phyloP scores from a whole-genome alignment of 2,797 vertebrate genomes.

The Numenius phaeopus region DNA sequence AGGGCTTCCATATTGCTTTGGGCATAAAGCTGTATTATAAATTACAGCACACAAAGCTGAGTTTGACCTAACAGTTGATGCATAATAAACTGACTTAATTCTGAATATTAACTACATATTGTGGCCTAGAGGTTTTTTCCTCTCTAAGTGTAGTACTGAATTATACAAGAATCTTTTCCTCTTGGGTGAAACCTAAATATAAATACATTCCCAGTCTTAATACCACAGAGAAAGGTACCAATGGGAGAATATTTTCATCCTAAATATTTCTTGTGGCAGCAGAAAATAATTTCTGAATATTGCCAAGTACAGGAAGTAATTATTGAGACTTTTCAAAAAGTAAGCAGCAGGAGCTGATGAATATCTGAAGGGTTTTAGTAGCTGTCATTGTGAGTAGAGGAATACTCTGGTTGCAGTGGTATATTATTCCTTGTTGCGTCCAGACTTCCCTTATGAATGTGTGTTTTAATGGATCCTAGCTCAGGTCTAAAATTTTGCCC shows the following conservation, averaged over 20 bases:
- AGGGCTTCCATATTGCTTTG: conserved; percentile 86
- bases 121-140: conserved; percentile 88
- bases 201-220: conserved; percentile 78
- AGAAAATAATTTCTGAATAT: conserved; percentile 71
- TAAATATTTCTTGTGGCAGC: conserved; percentile 65
- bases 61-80: conserved; percentile 96
- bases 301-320: conserved; percentile 51
- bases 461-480: background rate
- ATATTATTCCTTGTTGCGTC: background rate
- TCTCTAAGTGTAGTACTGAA: conserved; percentile 87
- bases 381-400: background rate
- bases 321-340: conserved; percentile 49
- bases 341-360: conserved; percentile 36
- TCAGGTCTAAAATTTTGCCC: background rate
- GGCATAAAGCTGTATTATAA: conserved; percentile 93
- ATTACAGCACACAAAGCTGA: conserved; percentile 94
- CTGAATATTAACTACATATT: conserved; percentile 89
- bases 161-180: conserved; percentile 88
- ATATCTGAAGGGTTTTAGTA: background rate
- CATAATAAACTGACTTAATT: conserved; percentile 95
- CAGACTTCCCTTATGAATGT: background rate
- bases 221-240: conserved; percentile 71
- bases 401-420: background rate
- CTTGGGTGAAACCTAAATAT: conserved; percentile 82
- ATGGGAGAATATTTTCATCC: conserved; percentile 76